These are phyloP conservation scores for Typhlichthys subterraneus DNA, from an alignment of 2,797 vertebrate genomes.

Conservation along the genomic window DNA sequence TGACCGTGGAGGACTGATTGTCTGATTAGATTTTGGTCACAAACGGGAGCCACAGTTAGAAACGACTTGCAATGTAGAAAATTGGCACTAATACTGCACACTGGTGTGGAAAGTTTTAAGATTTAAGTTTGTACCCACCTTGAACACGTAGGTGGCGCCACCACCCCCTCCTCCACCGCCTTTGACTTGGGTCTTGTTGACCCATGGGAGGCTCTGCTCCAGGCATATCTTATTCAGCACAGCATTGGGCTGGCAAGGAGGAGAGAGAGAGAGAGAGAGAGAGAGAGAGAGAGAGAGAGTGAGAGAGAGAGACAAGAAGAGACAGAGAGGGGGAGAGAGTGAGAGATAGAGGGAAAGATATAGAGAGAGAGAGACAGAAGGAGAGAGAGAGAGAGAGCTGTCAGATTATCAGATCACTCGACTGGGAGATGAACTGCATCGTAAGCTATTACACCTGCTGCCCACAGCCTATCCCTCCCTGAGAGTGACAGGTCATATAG, in stretches of 20 bases:
- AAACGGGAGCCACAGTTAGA: no score
- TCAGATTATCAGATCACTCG: conserved; percentile 23
- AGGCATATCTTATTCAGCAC: conserved; percentile 89
- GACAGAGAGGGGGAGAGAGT: not conserved
- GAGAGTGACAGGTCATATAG: not conserved
- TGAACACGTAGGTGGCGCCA: conserved; percentile 94
- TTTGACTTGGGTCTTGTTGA: conserved; percentile 88
- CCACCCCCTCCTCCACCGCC: conserved; percentile 93
- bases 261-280: conserved; percentile 4
- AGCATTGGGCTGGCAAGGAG: conserved; percentile 77
- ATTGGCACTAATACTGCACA: not conserved
- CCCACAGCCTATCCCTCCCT: not conserved
- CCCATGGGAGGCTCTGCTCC: conserved; percentile 88
- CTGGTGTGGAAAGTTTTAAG: no score
- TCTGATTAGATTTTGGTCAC: no score
- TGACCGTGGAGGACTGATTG: no score
- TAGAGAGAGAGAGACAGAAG: not conserved
- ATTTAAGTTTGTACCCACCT: conserved; percentile 74
- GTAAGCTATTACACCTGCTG: not conserved
- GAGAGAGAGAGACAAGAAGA: no score
- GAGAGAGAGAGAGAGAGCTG: conserved; percentile 29
- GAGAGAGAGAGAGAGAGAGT: conserved; percentile 10
- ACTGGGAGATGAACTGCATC: conserved; percentile 19
- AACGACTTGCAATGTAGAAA: no score
- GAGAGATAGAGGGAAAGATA: not conserved